These are phyloP conservation scores for Eupsilia transversa DNA, from an alignment of 2,888 invertebrate genomes.

Conservation along the genomic window DNA sequence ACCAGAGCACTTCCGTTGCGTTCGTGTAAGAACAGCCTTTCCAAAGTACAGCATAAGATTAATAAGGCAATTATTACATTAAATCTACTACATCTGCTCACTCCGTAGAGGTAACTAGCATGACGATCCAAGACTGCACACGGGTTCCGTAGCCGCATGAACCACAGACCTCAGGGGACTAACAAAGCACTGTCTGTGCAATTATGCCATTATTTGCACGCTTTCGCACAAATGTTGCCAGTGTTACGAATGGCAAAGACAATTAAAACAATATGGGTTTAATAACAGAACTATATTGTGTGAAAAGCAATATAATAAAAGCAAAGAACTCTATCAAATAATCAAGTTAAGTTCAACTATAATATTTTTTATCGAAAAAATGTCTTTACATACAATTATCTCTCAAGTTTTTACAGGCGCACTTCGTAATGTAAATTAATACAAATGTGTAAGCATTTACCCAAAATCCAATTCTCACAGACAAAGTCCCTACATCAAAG, in stretches of 20 bases:
- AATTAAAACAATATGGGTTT: slow-evolving; percentile 25
- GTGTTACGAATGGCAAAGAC: slow-evolving; percentile 20
- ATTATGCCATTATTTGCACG: slow-evolving; percentile 58
- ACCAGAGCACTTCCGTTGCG: background rate
- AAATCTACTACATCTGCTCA: slow-evolving; percentile 44
- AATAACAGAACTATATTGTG: background rate
- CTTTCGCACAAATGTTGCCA: slow-evolving; percentile 49
- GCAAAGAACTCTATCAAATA: no score
- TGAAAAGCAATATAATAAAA: background rate
- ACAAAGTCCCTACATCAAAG: slow-evolving; percentile 64
- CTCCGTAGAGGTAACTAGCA: slow-evolving; percentile 39
- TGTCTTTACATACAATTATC: background rate
- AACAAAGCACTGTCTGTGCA: slow-evolving; percentile 52
- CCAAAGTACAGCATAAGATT: slow-evolving; percentile 24
- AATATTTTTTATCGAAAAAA: background rate
- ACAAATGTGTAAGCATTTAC: background rate
- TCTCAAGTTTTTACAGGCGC: background rate
- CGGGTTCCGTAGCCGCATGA: slow-evolving; percentile 33
- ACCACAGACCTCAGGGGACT: slow-evolving; percentile 54
- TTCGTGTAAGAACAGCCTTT: background rate
- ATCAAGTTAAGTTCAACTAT: no score
- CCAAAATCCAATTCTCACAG: slow-evolving; percentile 59
- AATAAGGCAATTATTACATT: slow-evolving; percentile 40
- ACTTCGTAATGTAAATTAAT: background rate
- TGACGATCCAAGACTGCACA: slow-evolving; percentile 29